Conservation (phyloP, 2,797 vertebrate genomes). For the Trichosurus vulpecula region DNA sequence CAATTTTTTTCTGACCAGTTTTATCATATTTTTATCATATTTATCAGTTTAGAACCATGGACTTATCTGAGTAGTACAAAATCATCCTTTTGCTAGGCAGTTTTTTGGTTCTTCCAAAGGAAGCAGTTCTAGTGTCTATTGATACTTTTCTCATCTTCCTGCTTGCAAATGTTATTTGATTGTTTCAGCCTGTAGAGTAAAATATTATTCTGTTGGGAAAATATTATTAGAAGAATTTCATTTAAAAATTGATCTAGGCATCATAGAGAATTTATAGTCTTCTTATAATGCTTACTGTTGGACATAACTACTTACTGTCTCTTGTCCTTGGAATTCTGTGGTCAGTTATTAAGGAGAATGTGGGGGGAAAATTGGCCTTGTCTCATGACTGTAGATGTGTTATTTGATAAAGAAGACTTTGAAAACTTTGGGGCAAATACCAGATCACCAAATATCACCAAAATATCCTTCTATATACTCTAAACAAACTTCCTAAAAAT, state of each 20-base stretch:
- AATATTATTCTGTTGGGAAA: not conserved
- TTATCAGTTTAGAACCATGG: not conserved
- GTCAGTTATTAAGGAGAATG: not conserved
- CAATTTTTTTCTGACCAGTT: not conserved
- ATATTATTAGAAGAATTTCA: not conserved
- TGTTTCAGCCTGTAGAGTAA: not conserved
- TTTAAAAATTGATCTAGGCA: not conserved
- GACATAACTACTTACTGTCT: not conserved
- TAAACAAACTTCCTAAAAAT: not conserved
- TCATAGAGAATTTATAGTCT: not conserved
- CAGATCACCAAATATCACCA: not conserved
- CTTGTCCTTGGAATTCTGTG: not conserved
- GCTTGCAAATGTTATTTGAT: not conserved
- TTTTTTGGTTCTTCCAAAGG: not conserved
- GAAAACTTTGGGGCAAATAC: not conserved
- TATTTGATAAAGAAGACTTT: not conserved
- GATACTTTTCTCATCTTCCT: not conserved
- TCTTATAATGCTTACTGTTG: not conserved
- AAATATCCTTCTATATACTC: not conserved
- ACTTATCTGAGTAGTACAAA: not conserved
- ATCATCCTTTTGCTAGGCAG: not conserved
- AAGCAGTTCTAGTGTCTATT: not conserved
- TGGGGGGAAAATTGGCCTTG: not conserved
- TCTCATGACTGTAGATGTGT: not conserved
- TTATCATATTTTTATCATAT: not conserved